Evolutionary conservation across 2,113 vertebrate genomes (phyloP).

Genomic region (Thamnophis sirtalis): DNA sequence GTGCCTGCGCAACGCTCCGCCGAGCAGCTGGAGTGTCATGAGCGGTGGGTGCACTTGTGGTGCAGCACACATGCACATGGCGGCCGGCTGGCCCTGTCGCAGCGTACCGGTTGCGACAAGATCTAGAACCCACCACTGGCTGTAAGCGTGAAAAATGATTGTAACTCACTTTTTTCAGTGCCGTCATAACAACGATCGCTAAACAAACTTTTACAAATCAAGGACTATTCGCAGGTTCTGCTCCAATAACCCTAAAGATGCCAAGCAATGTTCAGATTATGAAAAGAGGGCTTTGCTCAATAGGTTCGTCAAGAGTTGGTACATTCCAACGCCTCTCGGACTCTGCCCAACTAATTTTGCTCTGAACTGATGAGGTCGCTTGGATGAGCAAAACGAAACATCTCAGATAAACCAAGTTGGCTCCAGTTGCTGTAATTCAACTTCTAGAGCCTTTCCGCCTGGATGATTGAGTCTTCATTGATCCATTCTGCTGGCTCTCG

Average conservation of each 20-base stretch:
- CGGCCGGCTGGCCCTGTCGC: no score
- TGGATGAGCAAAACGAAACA: neutral
- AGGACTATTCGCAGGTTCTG: neutral
- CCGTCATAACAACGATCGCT: neutral
- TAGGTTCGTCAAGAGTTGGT: neutral
- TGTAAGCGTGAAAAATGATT: neutral
- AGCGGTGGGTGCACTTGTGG: no score
- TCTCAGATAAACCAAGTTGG: neutral
- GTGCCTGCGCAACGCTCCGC: no score
- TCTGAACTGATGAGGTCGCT: neutral
- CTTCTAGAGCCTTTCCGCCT: neutral
- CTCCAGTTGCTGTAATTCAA: neutral
- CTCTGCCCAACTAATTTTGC: neutral
- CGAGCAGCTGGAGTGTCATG: no score
- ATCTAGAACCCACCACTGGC: no score
- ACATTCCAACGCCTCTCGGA: neutral
- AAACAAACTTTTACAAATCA: neutral
- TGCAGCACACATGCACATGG: no score
- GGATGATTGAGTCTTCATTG: neutral
- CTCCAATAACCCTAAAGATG: neutral
- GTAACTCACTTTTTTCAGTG: neutral
- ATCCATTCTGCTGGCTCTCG: neutral
- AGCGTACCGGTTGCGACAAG: no score
- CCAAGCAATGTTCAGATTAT: conserved; percentile 5
- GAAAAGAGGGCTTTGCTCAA: neutral